Conservation (phyloP, 2,888 invertebrate genomes). For the Epinotia nisella region DNA sequence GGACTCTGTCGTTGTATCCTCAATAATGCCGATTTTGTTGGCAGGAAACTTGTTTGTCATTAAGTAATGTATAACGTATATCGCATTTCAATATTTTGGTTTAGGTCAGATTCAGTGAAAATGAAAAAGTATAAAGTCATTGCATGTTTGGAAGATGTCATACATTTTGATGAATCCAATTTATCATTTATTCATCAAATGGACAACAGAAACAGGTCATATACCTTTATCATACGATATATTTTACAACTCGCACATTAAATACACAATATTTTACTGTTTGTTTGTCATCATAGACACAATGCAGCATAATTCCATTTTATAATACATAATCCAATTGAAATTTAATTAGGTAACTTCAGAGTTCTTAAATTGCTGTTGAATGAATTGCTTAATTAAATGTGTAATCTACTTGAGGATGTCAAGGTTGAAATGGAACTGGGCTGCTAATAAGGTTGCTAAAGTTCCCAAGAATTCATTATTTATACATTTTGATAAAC, state of each 20-base stretch:
- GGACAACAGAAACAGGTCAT: too few species aligned
- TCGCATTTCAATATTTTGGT: background rate
- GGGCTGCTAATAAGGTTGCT: slow-evolving; percentile 7
- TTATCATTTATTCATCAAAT: background rate
- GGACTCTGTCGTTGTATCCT: slow-evolving; percentile 13
- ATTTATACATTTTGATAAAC: background rate
- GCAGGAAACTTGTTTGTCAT: background rate
- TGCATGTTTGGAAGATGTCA: background rate
- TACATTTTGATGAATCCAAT: too few species aligned
- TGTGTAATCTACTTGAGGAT: slow-evolving; percentile 21
- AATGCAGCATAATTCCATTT: background rate
- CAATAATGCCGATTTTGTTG: background rate
- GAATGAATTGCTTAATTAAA: slow-evolving; percentile 10
- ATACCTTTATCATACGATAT: background rate
- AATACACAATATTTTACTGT: too few species aligned
- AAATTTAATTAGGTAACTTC: background rate
- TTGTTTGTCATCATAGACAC: background rate
- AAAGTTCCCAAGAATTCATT: background rate
- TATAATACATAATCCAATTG: background rate
- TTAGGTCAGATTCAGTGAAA: background rate
- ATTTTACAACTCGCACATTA: too few species aligned
- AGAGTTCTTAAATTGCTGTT: background rate
- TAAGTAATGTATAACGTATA: background rate
- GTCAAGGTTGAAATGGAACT: slow-evolving; percentile 9
- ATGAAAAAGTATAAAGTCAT: background rate